Base-by-base conservation (phyloP, 2,888 invertebrate genomes). In the Archips xylosteana region DNA sequence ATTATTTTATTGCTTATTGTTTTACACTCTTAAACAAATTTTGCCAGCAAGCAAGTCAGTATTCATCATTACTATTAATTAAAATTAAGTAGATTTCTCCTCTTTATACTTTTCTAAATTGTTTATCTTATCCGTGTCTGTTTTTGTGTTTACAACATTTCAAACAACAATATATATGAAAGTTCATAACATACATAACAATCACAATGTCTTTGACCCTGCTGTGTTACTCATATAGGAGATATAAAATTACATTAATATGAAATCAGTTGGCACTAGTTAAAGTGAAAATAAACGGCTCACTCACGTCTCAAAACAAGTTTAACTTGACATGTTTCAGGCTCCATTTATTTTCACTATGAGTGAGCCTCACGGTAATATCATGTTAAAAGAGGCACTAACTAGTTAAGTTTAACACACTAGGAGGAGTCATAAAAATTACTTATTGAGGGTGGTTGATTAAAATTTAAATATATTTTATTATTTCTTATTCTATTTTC, bases 221-320 rank as follows among this genome's bases (percentile, higher is more conserved):
- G 23, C 9, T 15, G 5, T 49, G 12, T n/a, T 23, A 54, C 3
- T 51, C 8, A 51, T 49, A 13, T 13, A 13, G n/a, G 4, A 49
- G 49, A 49, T 49, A 49, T n/a, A 49, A n/a, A 49, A 49, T n/a
- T 49, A 49, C n/a, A 49, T 49, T 49, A 5, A 49, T 49, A 49
- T 5, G 3, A 49, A 49, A n/a, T 49, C 49, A 49, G 49, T 49
- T 0, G n/a, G n/a, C 2, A 49, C 49, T 49, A 4, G 49, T 49
- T n/a, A 12, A 9, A 9, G 49, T 49, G n/a, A 12, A 23, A 23
- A 23, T 23, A 23, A 23, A 23, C 23, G 0, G 23, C 0, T 23
- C 23, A 23, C 23, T 23, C 23, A 23, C 23, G 23, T 23, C 23
- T 23, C 1, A 23, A 23, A 23, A 23, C 23, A 23, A 23, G 23